Percentiles rank a stretch among this genome's conserved stretches.
phyloP scores from a whole-genome alignment of 2,113 vertebrate genomes.

The Ciconia stormi region DNA sequence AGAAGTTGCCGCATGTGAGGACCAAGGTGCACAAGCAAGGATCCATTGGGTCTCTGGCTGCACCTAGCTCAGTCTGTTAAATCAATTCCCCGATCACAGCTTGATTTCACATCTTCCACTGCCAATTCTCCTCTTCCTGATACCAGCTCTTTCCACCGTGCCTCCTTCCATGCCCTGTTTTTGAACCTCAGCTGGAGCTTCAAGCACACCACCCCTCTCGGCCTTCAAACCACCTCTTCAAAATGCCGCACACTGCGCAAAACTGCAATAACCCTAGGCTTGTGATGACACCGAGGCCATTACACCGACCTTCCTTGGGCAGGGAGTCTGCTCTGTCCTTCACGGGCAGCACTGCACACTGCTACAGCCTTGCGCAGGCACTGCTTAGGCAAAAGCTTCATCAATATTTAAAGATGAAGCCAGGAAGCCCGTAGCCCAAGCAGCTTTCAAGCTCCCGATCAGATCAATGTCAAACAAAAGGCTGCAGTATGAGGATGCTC shows the following conservation, averaged over 20 bases:
- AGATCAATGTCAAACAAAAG: conserved; percentile 31
- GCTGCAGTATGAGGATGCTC: neutral
- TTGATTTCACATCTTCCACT: neutral
- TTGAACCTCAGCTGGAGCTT: neutral
- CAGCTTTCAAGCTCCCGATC: neutral
- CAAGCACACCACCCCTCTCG: rapidly evolving
- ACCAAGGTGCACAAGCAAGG: neutral
- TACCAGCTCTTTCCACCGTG: neutral
- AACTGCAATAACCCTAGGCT: rapidly evolving
- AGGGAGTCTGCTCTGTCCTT: neutral
- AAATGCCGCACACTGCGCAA: rapidly evolving
- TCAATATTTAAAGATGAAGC: conserved; percentile 1
- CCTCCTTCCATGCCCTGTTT: neutral
- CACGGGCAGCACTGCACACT: rapidly evolving
- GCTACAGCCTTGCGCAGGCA: neutral
- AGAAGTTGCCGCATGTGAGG: neutral
- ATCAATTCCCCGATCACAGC: neutral
- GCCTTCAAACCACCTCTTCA: neutral
- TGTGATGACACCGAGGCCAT: rapidly evolving
- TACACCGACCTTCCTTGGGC: rapidly evolving
- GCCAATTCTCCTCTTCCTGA: neutral
- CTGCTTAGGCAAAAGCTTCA: neutral
- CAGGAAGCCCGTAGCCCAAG: neutral
- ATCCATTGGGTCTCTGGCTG: neutral
- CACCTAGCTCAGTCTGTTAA: neutral